A percentile compares a stretch with the other conserved stretches of the same genome.
phyloP scores from a whole-genome alignment of 2,888 invertebrate species.

The Mechanitis mazaeus region DNA sequence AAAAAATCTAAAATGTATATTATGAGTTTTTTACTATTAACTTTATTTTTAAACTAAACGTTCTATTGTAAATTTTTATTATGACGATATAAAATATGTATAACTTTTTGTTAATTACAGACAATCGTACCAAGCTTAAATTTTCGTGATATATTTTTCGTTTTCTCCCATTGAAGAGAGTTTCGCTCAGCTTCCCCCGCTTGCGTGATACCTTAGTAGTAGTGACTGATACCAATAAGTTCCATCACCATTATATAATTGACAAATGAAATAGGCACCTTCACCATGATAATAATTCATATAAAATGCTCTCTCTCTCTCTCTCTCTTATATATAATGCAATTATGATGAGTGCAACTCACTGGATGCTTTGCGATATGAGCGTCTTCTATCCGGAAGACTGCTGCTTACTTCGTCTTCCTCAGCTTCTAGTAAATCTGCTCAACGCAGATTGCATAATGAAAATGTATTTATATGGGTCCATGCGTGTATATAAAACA shows the following conservation, averaged over 20 bases:
- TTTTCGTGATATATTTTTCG: too few species aligned
- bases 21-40: too few species aligned
- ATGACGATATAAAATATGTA: too few species aligned
- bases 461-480: slow-evolving; percentile 37
- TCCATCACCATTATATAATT: slow-evolving; percentile 20
- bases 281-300: slow-evolving; percentile 13
- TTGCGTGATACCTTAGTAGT: slow-evolving; percentile 10
- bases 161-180: too few species aligned
- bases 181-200: too few species aligned
- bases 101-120: too few species aligned
- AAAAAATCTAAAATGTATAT: too few species aligned
- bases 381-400: slow-evolving; percentile 62
- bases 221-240: slow-evolving; percentile 15
- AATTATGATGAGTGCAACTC: slow-evolving; percentile 50
- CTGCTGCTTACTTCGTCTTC: slow-evolving; percentile 73
- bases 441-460: slow-evolving; percentile 46
- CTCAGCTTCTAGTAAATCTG: slow-evolving; percentile 78
- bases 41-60: too few species aligned
- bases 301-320: too few species aligned
- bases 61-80: too few species aligned
- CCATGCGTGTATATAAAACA: slow-evolving; percentile 37
- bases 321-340: slow-evolving; percentile 8
- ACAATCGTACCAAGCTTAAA: too few species aligned
- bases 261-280: slow-evolving; percentile 16
- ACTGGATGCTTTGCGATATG: slow-evolving; percentile 77